These are phyloP conservation scores for Thalpophila matura DNA, from an alignment of 2,888 invertebrate species.

Conservation along the genomic window DNA sequence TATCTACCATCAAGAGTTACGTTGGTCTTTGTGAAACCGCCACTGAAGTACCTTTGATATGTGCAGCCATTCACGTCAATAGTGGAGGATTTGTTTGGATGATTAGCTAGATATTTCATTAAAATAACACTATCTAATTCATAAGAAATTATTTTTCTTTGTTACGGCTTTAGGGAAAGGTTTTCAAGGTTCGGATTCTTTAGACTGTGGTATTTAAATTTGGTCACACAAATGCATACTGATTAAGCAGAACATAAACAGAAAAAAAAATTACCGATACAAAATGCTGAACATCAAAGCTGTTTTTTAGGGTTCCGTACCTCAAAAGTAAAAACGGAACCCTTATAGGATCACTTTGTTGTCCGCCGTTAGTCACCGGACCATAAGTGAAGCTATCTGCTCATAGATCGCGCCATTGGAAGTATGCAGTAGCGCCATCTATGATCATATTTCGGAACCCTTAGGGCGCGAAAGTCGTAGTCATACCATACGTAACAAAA, in stretches of 20 bases:
- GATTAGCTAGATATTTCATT: neutral
- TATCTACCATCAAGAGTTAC: conserved; percentile 21
- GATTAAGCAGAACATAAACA: neutral
- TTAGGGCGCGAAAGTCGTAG: too few relatives aligned
- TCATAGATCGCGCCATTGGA: too few relatives aligned
- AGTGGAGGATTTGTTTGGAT: neutral
- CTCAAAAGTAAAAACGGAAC: too few relatives aligned
- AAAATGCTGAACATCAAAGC: neutral
- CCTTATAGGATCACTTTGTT: too few relatives aligned
- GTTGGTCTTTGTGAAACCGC: conserved; percentile 9
- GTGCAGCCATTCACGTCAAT: neutral
- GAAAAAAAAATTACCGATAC: neutral
- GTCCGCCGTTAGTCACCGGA: too few relatives aligned
- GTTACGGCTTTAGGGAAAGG: too few relatives aligned
- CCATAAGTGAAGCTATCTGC: too few relatives aligned
- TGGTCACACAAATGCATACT: too few relatives aligned
- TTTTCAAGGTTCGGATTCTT: neutral
- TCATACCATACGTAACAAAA: neutral
- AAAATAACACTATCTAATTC: neutral
- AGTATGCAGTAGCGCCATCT: too few relatives aligned
- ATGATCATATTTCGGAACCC: too few relatives aligned
- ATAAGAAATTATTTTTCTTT: too few relatives aligned
- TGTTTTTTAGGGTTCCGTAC: too few relatives aligned
- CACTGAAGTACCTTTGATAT: neutral
- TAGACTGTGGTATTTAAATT: neutral